Conservation (phyloP, 2,113 vertebrate genomes). For the Hyperopisus bebe region DNA sequence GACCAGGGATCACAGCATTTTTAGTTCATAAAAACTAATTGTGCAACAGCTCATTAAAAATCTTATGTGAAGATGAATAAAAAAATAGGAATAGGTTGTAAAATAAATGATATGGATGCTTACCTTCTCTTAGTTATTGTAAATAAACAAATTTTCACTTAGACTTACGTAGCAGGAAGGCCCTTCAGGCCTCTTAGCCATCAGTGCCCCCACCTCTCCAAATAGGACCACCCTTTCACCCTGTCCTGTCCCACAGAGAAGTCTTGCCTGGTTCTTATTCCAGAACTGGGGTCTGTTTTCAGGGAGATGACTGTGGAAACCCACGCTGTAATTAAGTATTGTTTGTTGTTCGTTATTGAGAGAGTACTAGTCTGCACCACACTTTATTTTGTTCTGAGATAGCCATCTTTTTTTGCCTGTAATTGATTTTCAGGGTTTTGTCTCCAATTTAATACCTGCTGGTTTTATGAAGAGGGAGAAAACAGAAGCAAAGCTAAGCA, state of each 20-base stretch:
- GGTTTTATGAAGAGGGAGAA: slow-evolving; percentile 40
- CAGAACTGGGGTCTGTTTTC: not conserved
- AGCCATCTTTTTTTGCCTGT: slow-evolving; percentile 56
- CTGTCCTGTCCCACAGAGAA: not conserved
- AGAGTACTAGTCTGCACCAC: slow-evolving; percentile 55
- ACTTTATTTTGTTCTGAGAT: slow-evolving; percentile 58
- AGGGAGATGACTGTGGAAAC: slow-evolving; percentile 7
- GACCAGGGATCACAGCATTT: not conserved
- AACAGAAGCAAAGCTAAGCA: slow-evolving; percentile 25
- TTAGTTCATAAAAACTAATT: not conserved
- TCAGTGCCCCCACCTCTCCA: not conserved
- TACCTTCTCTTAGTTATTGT: not conserved
- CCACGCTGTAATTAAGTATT: slow-evolving; percentile 52
- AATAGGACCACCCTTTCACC: not conserved
- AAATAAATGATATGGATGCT: not conserved
- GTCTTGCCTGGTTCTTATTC: not conserved
- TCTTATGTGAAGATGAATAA: not conserved
- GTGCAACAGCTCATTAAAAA: not conserved
- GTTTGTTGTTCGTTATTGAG: slow-evolving; percentile 59
- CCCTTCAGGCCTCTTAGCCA: not conserved
- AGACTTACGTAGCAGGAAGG: not conserved
- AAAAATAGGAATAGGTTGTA: not conserved
- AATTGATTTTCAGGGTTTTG: slow-evolving; percentile 63
- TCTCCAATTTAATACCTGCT: slow-evolving; percentile 55
- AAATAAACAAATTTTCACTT: not conserved